phyloP scores from a whole-genome alignment of 1,140 invertebrate species.

The Papilio dardanus region DNA sequence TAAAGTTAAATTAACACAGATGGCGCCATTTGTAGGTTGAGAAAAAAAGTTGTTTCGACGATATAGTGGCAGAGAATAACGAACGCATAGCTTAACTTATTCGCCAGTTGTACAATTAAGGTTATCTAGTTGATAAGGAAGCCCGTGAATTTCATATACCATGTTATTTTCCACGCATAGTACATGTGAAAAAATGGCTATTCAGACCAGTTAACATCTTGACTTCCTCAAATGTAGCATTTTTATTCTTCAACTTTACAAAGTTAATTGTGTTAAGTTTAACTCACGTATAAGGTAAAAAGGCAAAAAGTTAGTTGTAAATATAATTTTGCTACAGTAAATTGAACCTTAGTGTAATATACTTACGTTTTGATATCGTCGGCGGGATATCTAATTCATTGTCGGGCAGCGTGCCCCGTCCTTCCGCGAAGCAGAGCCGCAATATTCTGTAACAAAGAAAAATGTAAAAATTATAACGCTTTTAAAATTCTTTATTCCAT shows the following conservation, averaged over 20 bases:
- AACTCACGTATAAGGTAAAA: conserved; percentile 22
- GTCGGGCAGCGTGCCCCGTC: conserved; percentile 62
- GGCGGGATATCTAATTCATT: conserved; percentile 79
- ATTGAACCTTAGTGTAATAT: conserved; percentile 16
- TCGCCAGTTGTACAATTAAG: no score
- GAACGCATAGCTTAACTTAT: no score
- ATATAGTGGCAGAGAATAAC: no score
- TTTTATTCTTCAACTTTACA: conserved; percentile 1
- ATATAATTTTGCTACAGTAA: conserved; percentile 9
- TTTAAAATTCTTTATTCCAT: conserved; percentile 6
- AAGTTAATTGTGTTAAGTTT: conserved; percentile 33
- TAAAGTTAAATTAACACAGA: no score
- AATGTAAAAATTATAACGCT: conserved; percentile 23
- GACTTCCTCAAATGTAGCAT: not conserved
- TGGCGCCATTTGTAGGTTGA: no score
- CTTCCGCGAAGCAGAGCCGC: conserved; percentile 38
- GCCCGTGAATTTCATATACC: no score
- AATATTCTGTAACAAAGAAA: conserved; percentile 61
- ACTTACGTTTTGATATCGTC: conserved; percentile 81
- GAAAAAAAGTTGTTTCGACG: no score
- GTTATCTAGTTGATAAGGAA: no score
- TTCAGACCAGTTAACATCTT: no score
- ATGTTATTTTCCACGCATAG: not conserved
- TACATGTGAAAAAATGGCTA: not conserved
- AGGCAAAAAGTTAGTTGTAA: not conserved